These are phyloP conservation scores for Dexiosoma caninum DNA, from an alignment of 2,888 invertebrate species.

Conservation along the genomic window DNA sequence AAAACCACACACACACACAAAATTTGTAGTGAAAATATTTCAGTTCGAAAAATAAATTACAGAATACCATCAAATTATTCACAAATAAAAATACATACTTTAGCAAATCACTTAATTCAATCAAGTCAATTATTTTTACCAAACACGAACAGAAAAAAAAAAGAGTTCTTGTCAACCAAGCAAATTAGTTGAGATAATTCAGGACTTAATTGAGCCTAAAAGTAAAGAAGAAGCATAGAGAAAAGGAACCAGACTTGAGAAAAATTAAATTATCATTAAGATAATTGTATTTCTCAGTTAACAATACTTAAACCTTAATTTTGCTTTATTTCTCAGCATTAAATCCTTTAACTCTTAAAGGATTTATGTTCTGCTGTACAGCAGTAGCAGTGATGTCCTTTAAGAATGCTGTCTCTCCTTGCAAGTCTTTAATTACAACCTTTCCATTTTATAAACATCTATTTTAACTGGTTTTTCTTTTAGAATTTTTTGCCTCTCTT, in stretches of 20 bases:
- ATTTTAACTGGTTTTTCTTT: not conserved
- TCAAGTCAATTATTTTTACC: not conserved
- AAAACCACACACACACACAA: not conserved
- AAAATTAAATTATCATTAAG: conserved; percentile 44
- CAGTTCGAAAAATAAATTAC: not conserved
- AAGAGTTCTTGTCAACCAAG: not conserved
- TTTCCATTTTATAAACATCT: conserved; percentile 7
- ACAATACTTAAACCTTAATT: conserved; percentile 19
- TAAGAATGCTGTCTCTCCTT: conserved; percentile 37
- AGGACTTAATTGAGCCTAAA: not conserved
- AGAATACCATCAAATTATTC: not conserved
- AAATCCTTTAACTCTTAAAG: conserved; percentile 53
- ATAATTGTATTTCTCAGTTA: conserved; percentile 51
- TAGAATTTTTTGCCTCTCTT: not conserved
- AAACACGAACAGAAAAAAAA: not conserved
- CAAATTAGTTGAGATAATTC: not conserved
- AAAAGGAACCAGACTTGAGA: not conserved
- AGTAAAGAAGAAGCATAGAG: not conserved
- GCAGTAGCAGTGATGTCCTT: not conserved
- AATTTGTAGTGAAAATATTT: not conserved
- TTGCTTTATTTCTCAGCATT: conserved; percentile 22
- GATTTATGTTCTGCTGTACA: conserved; percentile 31
- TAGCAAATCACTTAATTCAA: not conserved
- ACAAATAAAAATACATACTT: not conserved
- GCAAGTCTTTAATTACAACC: conserved; percentile 44